Evolutionary conservation across 2,113 vertebrate genomes (phyloP).

Genomic region (Egretta garzetta): DNA sequence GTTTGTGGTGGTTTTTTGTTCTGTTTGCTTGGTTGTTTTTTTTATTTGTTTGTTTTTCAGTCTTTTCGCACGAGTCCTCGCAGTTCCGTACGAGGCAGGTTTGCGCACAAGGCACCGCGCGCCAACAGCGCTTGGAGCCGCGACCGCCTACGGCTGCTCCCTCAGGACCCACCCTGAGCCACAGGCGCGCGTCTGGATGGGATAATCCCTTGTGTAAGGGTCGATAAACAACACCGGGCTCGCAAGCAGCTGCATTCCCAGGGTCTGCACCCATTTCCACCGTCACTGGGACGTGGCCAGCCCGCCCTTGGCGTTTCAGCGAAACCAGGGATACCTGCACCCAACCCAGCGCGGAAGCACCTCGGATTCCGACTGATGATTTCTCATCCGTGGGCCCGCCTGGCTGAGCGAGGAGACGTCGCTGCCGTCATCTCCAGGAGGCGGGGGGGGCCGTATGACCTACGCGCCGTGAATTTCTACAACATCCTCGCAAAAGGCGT

Average conservation of each 20-base stretch:
- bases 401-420: not conserved
- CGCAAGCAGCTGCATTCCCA: not conserved
- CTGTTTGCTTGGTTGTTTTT: not conserved
- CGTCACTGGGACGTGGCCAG: accelerated
- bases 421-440: not conserved
- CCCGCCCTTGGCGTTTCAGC: not conserved
- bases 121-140: not conserved
- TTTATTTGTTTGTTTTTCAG: not conserved
- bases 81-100: not conserved
- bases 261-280: not conserved
- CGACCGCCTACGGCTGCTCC: not conserved
- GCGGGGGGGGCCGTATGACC: conserved; percentile 39
- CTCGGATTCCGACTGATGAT: not conserved
- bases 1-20: not conserved
- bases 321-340: not conserved
- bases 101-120: not conserved
- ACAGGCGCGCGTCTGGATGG: not conserved
- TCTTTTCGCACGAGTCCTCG: not conserved
- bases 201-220: not conserved
- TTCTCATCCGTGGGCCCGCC: not conserved
- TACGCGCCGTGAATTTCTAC: conserved; percentile 36
- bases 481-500: not conserved
- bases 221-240: not conserved
- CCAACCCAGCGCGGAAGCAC: not conserved
- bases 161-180: not conserved